phyloP scores from a whole-genome alignment of 2,797 vertebrate species.

The Rhynchotus rufescens region DNA sequence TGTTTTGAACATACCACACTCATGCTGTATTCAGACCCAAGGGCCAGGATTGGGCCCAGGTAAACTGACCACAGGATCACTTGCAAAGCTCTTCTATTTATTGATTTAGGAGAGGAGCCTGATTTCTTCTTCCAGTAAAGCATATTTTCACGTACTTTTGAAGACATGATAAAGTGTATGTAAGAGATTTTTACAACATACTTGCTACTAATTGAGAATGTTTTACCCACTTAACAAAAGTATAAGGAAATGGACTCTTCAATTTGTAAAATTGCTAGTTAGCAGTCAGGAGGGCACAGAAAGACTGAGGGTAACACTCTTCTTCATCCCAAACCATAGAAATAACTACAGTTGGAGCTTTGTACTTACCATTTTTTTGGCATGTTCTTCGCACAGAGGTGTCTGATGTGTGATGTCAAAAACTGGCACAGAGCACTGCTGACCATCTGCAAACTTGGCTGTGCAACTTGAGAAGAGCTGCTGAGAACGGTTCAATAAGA shows the following conservation, averaged over 20 bases:
- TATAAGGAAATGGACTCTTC: not conserved
- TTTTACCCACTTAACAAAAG: not conserved
- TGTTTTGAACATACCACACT: not conserved
- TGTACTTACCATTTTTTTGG: conserved; percentile 97
- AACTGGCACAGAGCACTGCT: conserved; percentile 97
- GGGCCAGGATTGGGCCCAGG: not conserved
- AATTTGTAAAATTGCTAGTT: not conserved
- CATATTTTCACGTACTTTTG: not conserved
- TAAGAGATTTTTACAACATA: not conserved
- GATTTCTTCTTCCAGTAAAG: not conserved
- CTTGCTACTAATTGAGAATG: not conserved
- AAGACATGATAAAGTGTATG: not conserved
- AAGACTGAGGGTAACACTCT: not conserved
- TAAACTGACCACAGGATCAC: not conserved
- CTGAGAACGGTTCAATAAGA: conserved; percentile 96
- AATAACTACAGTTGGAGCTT: not conserved
- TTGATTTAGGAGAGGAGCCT: not conserved
- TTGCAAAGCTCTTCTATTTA: not conserved
- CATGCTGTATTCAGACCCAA: not conserved
- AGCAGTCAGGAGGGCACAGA: not conserved
- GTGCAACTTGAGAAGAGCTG: conserved; percentile 99
- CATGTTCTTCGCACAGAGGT: conserved; percentile 98
- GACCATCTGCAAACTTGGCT: conserved; percentile 97
- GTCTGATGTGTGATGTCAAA: conserved; percentile 99
- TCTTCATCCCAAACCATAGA: not conserved